phyloP scores from a whole-genome alignment of 2,113 vertebrate species.

The Theristicus caerulescens region DNA sequence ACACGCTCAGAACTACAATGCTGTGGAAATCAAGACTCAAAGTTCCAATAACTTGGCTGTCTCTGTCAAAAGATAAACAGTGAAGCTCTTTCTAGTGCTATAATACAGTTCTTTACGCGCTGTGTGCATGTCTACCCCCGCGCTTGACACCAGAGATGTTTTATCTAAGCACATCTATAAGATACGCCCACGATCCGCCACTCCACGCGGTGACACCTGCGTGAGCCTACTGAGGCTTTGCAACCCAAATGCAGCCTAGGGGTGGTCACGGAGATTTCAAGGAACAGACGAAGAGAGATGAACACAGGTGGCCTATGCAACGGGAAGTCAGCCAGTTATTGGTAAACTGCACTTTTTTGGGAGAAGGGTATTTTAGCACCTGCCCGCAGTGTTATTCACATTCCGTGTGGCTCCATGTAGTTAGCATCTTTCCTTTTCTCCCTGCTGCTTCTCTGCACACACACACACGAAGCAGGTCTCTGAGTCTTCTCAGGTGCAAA shows the following conservation, averaged over 20 bases:
- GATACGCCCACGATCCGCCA: rapidly evolving
- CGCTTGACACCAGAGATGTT: neutral
- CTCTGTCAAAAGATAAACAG: neutral
- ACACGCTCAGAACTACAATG: neutral
- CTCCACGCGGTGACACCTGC: neutral
- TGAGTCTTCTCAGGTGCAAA: neutral
- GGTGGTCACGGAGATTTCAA: neutral
- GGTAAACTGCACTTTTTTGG: neutral
- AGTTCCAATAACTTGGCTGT: neutral
- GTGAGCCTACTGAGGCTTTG: neutral
- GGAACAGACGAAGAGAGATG: neutral
- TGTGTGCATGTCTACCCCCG: rapidly evolving
- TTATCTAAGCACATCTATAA: neutral
- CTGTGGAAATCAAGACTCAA: neutral
- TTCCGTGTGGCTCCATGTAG: neutral
- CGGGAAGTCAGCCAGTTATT: rapidly evolving
- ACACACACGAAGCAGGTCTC: rapidly evolving
- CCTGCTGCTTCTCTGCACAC: neutral
- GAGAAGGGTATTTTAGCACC: neutral
- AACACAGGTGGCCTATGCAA: neutral
- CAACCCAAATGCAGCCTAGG: rapidly evolving
- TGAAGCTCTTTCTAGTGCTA: neutral
- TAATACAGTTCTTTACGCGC: rapidly evolving
- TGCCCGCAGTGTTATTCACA: neutral
- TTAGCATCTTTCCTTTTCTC: neutral